A percentile compares a stretch with the other conserved stretches of the same genome.
phyloP scores from a whole-genome alignment of 1,140 invertebrate species.

The Onthophagus taurus region DNA sequence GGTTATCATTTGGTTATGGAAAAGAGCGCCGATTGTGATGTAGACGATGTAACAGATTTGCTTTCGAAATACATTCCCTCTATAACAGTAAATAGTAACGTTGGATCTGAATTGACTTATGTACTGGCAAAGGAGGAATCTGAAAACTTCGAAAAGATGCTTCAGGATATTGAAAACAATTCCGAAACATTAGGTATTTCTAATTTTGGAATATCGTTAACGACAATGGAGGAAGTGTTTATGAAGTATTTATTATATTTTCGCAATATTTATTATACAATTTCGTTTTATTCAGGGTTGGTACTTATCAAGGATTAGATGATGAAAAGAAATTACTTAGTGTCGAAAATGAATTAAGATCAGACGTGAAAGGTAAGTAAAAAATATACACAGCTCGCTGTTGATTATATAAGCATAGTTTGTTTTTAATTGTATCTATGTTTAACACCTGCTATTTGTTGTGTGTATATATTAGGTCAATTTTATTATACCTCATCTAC shows the following conservation, averaged over 20 bases:
- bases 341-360: too few relatives aligned
- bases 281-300: conserved; percentile 35
- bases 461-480: too few relatives aligned
- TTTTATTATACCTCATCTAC: background rate
- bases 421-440: too few relatives aligned
- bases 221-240: conserved; percentile 87
- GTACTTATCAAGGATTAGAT: conserved; percentile 33
- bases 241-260: conserved; percentile 52
- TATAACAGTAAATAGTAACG: conserved; percentile 30
- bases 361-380: too few relatives aligned
- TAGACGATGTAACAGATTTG: conserved; percentile 43
- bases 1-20: conserved; percentile 49
- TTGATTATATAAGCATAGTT: too few relatives aligned
- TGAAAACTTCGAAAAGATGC: conserved; percentile 48
- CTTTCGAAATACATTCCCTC: conserved; percentile 48
- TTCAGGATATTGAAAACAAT: conserved; percentile 58
- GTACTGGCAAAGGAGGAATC: conserved; percentile 28
- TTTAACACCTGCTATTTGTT: too few relatives aligned
- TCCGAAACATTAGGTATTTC: conserved; percentile 54
- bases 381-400: too few relatives aligned
- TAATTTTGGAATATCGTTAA: conserved; percentile 61
- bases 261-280: background rate
- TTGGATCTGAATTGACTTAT: conserved; percentile 28
- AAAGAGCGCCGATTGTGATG: conserved; percentile 42
- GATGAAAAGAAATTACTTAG: too few relatives aligned